These are phyloP conservation scores for Cossypha niveicapilla DNA, from an alignment of 2,797 vertebrate species.

Conservation along the genomic window DNA sequence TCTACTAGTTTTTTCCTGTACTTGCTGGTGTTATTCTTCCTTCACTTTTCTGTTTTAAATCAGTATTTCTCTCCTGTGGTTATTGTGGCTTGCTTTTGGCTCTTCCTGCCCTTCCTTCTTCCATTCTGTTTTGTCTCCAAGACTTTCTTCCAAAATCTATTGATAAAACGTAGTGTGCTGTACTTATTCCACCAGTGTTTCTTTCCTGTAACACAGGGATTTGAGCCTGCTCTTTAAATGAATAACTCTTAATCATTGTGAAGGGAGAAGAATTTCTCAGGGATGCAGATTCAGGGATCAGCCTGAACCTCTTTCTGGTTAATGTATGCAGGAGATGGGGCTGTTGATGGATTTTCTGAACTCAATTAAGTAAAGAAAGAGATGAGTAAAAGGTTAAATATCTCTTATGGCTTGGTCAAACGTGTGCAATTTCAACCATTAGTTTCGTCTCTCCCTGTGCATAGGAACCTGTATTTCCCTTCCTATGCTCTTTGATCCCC, in stretches of 20 bases:
- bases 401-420: not conserved
- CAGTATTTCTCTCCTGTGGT: not conserved
- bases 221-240: not conserved
- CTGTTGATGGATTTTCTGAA: not conserved
- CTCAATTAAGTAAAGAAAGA: not conserved
- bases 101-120: accelerated
- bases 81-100: not conserved
- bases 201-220: not conserved
- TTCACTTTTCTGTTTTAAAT: not conserved
- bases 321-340: not conserved
- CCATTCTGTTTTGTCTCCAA: not conserved
- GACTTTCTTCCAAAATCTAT: not conserved
- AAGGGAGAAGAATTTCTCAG: not conserved
- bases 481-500: not conserved
- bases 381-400: not conserved
- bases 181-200: not conserved
- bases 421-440: not conserved
- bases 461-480: not conserved
- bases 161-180: not conserved
- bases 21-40: not conserved
- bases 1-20: not conserved
- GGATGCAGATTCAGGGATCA: not conserved
- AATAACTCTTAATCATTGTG: not conserved
- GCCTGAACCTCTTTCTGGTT: not conserved
- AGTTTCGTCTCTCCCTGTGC: not conserved